Conservation (phyloP, 2,888 invertebrate genomes). For the Smittia aterrima region DNA sequence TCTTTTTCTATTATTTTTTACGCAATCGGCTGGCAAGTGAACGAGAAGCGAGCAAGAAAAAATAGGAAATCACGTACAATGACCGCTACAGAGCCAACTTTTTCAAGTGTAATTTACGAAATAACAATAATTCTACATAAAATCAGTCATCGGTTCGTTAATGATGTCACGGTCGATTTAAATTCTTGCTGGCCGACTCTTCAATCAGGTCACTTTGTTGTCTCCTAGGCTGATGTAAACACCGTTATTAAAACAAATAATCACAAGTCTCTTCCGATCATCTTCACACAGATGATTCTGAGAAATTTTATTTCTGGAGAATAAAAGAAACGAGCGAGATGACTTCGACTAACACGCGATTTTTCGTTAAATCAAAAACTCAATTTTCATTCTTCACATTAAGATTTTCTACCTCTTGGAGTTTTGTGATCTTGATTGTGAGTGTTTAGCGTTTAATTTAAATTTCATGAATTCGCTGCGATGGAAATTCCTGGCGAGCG, state of each 20-base stretch:
- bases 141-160: conserved; percentile 3
- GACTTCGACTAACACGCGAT: too few species aligned
- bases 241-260: too few species aligned
- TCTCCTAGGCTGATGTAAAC: too few species aligned
- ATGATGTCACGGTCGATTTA: conserved; percentile 4
- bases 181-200: too few species aligned
- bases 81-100: conserved; percentile 34
- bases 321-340: too few species aligned
- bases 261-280: too few species aligned
- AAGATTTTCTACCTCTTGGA: background rate
- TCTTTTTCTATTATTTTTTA: background rate
- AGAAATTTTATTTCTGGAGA: too few species aligned
- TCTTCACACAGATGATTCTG: too few species aligned
- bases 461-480: conserved; percentile 6
- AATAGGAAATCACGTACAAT: conserved; percentile 41
- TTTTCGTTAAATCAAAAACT: too few species aligned
- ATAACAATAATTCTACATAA: background rate
- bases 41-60: background rate
- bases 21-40: conserved; percentile 11
- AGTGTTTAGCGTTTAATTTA: conserved; percentile 24
- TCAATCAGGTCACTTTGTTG: too few species aligned
- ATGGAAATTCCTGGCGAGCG: background rate
- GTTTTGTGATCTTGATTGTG: conserved; percentile 8
- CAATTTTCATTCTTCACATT: too few species aligned
- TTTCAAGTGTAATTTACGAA: conserved; percentile 15